Evolutionary conservation across 2,888 invertebrate genomes (phyloP), one percentile per base, ranked within the genome.

Genomic region (Coleophora deauratella): DNA sequence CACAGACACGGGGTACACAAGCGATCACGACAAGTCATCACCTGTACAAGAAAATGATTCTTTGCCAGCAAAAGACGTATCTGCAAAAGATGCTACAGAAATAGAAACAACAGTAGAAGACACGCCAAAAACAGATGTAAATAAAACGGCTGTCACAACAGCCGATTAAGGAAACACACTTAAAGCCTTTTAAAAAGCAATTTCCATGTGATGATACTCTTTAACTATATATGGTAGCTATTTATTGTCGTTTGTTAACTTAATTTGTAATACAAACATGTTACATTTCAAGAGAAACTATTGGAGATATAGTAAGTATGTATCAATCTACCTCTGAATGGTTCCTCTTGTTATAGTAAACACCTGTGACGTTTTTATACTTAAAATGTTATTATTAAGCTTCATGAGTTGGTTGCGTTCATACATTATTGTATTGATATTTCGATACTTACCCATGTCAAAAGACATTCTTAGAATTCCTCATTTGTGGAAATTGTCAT

Each of bases 1-100:
- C 40, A 64, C 66, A 1, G 67, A 73, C 44, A 68, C 66, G 8
- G 67, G 65, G 10, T 69, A 73, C 47, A 64, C 57, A 3, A 71
- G 69, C 42, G 62, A 62, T n/a, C 48, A 40, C 8, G 47, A 54
- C 6, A 51, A 48, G 27, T 15, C 27, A 21, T 52, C 54, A 7
- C 47, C 46, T 1, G 27, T 27, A 1, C 52, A 45, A 41, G 52
- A 55, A 30, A 44, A 49, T 14, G 37, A 36, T 34, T 32, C 40
- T 9, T 40, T 42, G 6, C 40, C 45, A 28, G 35, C 36, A 2
- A 45, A 46, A 40, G 33, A 37, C 37, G 40, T 38, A 12, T 49
- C 51, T 10, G n/a, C n/a, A n/a, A 15, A 15, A 32, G 35, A 30
- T 9, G 13, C 30, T 8, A n/a, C 15, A 13, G 7, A 4, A 7